Evolutionary conservation across 1,140 invertebrate species (phyloP), one percentile per base, ranked within the genome.

Genomic region (Papilio machaon): DNA sequence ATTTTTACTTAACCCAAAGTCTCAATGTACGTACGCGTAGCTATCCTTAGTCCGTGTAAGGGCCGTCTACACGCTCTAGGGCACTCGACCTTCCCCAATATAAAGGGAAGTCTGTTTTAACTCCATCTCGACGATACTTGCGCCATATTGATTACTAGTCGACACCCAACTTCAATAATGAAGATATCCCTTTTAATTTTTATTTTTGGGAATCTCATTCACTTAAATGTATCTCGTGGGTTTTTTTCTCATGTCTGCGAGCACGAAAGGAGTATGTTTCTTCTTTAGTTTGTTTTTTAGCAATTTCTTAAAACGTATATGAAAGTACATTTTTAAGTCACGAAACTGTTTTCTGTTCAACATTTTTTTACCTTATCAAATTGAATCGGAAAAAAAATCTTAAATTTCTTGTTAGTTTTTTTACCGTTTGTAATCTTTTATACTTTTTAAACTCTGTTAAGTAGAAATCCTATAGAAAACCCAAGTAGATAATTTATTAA

Each of bases 51-150:
- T 85, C 86, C 81, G 81, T 84, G 86, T 73, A 85, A 91, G 90
- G 82, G 84, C 84, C 82, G 88, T 89, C 88, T 90, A 88, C 86
- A 85, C 84, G 67, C 64, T 90, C 89, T 91, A 93, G 91, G 86
- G 88, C 84, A 23, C 91, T 93, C 91, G 89, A 93, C 91, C 91
- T 93, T 93, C 88, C 90, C 87, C 89, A 93, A 92, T 91, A 90
- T 88, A 90, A 90, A 92, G 89, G 89, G 86, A 90, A 83, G 83
- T 90, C 90, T 91, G 89, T 91, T 90, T 87, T 91, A 93, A 91
- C 91, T 91, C 89, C 88, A 91, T 92, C 91, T 91, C 84, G 81
- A 86, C 82, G 82, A 83, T 86, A 88, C 88, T 87, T 82, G 82
- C 74, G 76, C 79, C 82, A 82, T 85, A 87, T 85, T 87, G 85